Conservation (phyloP, 2,888 invertebrate species). For the Trachelus iudaicus region DNA sequence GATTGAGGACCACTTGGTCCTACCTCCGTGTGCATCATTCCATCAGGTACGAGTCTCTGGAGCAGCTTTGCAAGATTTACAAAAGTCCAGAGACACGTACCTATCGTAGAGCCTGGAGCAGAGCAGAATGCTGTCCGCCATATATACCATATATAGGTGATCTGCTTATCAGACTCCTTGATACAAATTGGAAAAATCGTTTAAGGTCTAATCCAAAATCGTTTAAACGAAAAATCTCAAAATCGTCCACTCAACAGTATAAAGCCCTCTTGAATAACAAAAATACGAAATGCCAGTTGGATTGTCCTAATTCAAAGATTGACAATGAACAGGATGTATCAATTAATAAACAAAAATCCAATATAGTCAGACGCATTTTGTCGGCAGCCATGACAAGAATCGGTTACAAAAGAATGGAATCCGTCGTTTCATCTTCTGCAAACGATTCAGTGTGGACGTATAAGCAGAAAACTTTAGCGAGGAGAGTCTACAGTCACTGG, state of each 20-base stretch:
- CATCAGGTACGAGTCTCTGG: conserved; percentile 68
- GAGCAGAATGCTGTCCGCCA: conserved; percentile 60
- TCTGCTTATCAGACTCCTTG: conserved; percentile 63
- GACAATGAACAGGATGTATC: neutral
- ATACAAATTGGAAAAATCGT: conserved; percentile 11
- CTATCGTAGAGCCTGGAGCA: conserved; percentile 65
- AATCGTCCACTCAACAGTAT: neutral
- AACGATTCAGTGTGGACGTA: conserved; percentile 22
- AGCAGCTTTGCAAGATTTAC: conserved; percentile 66
- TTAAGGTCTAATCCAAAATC: neutral
- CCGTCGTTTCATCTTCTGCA: neutral
- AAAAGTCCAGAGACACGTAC: conserved; percentile 61
- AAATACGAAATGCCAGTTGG: neutral
- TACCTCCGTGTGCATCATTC: conserved; percentile 67
- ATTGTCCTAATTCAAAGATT: neutral
- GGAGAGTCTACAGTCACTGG: conserved; percentile 43
- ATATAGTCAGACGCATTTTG: conserved; percentile 25
- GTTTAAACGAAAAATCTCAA: neutral
- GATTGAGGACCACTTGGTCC: conserved; percentile 67
- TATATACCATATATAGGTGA: conserved; percentile 68
- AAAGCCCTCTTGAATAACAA: neutral
- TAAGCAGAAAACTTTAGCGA: conserved; percentile 34
- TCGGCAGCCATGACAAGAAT: conserved; percentile 27
- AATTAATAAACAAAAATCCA: neutral
- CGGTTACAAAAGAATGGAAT: conserved; percentile 12